phyloP scores from a whole-genome alignment of 1,140 invertebrate species.

The Maconellicoccus hirsutus region DNA sequence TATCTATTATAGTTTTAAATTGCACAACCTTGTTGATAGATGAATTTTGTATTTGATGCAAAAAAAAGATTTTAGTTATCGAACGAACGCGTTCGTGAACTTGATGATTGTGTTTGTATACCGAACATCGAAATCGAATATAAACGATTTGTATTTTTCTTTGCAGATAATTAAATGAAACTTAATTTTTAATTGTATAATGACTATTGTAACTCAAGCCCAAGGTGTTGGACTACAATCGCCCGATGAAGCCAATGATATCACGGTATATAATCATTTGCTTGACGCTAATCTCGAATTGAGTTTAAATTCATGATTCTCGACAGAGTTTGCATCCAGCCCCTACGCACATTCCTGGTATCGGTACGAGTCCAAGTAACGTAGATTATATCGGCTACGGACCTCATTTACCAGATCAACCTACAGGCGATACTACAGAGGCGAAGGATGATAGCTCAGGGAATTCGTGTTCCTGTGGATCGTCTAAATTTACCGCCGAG shows the following conservation, averaged over 20 bases:
- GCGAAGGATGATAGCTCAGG: constrained; percentile 10
- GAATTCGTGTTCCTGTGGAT: background rate
- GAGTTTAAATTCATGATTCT: background rate
- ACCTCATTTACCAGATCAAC: constrained; percentile 11
- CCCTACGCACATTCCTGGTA: constrained; percentile 24
- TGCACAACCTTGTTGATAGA: background rate
- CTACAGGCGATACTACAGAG: background rate
- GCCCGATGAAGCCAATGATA: constrained; percentile 25
- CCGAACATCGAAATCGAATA: background rate
- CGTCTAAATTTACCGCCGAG: constrained; percentile 3
- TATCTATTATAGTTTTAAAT: background rate
- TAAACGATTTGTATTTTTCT: background rate
- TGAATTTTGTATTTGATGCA: too few species aligned
- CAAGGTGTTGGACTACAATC: constrained; percentile 27
- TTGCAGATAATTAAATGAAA: constrained; percentile 14
- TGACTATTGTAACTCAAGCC: constrained; percentile 26
- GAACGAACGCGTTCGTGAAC: too few species aligned
- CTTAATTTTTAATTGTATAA: constrained; percentile 12
- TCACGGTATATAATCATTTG: constrained; percentile 15
- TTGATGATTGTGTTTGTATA: background rate
- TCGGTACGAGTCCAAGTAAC: constrained; percentile 22
- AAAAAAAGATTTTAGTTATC: too few species aligned
- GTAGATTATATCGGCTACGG: constrained; percentile 20
- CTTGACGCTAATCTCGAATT: background rate
- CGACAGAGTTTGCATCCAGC: constrained; percentile 19